Conservation (phyloP, 2,888 invertebrate species). For the Sarcophaga carnaria region DNA sequence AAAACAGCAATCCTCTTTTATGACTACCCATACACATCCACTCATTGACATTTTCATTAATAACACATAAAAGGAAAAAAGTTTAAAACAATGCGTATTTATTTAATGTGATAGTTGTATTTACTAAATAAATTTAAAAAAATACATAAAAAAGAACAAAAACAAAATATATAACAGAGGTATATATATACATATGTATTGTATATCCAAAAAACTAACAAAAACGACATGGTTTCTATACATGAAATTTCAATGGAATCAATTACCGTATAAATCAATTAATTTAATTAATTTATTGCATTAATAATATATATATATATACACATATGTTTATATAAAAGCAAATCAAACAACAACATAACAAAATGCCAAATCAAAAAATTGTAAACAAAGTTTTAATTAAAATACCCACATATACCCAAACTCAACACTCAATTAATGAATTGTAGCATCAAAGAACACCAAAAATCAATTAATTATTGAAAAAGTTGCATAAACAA, state of each 20-base stretch:
- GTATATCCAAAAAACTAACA: not conserved
- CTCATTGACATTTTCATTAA: not conserved
- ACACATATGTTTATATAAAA: not conserved
- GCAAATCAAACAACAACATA: not conserved
- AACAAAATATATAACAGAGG: not conserved
- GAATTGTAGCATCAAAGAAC: slow-evolving; percentile 10
- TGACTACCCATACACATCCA: not conserved
- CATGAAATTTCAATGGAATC: slow-evolving; percentile 41
- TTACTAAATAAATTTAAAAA: slow-evolving; percentile 1
- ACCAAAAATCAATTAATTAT: slow-evolving; percentile 24
- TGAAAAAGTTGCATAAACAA: slow-evolving; percentile 16
- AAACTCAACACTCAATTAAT: slow-evolving; percentile 6
- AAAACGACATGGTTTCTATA: slow-evolving; percentile 33
- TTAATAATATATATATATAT: not conserved
- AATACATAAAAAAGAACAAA: slow-evolving; percentile 5
- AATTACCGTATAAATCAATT: slow-evolving; percentile 21
- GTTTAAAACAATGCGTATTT: slow-evolving; percentile 20
- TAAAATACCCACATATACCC: not conserved
- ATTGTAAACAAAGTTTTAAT: slow-evolving; percentile 40
- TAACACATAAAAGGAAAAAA: not conserved
- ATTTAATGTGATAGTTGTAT: slow-evolving; percentile 54
- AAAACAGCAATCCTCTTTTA: no score
- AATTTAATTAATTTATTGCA: slow-evolving; percentile 12
- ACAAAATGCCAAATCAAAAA: slow-evolving; percentile 32
- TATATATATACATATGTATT: not conserved